These are phyloP conservation scores for Drosophila longiperda DNA, from an alignment of 2,888 invertebrate genomes.

Conservation along the genomic window DNA sequence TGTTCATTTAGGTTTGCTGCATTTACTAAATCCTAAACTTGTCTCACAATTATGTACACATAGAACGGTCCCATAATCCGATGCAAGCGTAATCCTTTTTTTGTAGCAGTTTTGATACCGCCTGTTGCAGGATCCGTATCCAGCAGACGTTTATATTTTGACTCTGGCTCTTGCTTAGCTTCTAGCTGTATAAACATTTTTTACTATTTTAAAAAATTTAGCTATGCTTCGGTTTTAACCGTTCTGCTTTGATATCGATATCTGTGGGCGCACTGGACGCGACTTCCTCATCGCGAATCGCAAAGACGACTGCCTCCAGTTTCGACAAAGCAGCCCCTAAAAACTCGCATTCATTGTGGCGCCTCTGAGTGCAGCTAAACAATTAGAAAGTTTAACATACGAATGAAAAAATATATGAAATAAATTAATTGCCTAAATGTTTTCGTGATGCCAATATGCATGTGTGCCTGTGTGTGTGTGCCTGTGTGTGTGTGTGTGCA, in stretches of 20 bases:
- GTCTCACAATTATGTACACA: constrained; percentile 79
- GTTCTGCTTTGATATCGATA: constrained; percentile 46
- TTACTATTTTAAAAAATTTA: constrained; percentile 21
- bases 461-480: not conserved
- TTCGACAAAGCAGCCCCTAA: constrained; percentile 68
- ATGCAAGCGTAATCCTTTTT: constrained; percentile 32
- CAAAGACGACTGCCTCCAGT: constrained; percentile 70
- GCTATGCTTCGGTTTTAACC: constrained; percentile 39
- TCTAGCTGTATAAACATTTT: constrained; percentile 71
- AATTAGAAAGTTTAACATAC: constrained; percentile 76
- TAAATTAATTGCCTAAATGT: constrained; percentile 73
- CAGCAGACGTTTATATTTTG: constrained; percentile 49
- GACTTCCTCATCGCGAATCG: constrained; percentile 83
- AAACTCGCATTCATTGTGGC: constrained; percentile 52
- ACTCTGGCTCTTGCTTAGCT: constrained; percentile 41
- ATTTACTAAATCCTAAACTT: not conserved
- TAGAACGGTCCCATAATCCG: constrained; percentile 80
- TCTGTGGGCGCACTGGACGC: constrained; percentile 66
- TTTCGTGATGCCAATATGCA: constrained; percentile 61
- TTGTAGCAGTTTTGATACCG: constrained; percentile 38
- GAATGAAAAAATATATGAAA: constrained; percentile 64
- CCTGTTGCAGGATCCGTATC: constrained; percentile 53
- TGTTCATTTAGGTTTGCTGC: not conserved
- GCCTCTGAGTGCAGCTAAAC: constrained; percentile 46
- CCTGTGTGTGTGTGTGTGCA: constrained; percentile 24